Evolutionary conservation across 2,797 vertebrate species (phyloP).

Genomic region (Callimico goeldii): DNA sequence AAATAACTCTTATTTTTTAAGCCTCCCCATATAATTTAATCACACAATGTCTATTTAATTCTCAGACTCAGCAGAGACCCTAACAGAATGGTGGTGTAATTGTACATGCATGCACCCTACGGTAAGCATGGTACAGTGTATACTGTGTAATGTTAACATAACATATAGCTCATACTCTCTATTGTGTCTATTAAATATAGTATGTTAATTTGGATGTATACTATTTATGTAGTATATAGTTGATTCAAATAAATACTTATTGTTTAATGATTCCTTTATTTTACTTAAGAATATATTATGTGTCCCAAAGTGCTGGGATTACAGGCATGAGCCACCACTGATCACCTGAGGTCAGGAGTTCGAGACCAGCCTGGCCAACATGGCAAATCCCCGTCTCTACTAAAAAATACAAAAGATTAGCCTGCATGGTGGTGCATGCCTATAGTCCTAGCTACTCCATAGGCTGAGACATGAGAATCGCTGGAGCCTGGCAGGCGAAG

Average conservation of each 20-base stretch:
- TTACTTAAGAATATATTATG: neutral
- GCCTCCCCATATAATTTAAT: neutral
- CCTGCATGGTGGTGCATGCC: neutral
- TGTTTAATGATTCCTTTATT: neutral
- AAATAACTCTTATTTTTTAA: neutral
- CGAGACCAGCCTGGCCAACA: neutral
- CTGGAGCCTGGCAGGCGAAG: neutral
- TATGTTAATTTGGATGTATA: neutral
- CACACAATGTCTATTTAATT: neutral
- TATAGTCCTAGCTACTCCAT: neutral
- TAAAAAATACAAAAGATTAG: neutral
- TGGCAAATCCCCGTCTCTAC: neutral
- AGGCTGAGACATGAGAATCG: neutral
- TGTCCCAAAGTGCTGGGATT: neutral
- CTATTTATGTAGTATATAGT: neutral
- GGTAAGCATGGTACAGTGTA: neutral
- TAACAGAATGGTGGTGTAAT: neutral
- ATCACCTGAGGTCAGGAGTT: neutral
- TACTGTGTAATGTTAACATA: neutral
- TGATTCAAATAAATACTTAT: neutral
- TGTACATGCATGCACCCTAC: too few species aligned
- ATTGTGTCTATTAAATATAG: neutral
- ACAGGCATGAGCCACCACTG: neutral
- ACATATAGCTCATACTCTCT: neutral
- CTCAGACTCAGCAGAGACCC: neutral